phyloP scores from a whole-genome alignment of 2,888 invertebrate genomes.

The Quadroppia sp. region DNA sequence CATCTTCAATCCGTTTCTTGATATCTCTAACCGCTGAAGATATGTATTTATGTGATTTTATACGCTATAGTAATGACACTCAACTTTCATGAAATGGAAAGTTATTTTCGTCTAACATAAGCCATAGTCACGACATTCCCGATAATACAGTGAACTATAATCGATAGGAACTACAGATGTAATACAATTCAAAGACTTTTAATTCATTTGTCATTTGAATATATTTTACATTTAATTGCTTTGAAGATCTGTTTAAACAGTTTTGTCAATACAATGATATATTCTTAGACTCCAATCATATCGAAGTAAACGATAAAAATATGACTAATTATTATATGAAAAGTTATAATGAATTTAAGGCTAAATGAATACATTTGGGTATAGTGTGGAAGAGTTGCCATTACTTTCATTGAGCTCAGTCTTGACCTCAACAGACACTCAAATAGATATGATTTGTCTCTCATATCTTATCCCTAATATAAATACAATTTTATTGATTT shows the following conservation, averaged over 20 bases:
- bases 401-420: conserved; percentile 6
- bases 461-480: conserved; percentile 1
- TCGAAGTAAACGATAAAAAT: neutral
- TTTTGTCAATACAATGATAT: neutral
- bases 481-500: neutral
- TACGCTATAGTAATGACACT: conserved; percentile 14
- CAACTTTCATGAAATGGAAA: conserved; percentile 27
- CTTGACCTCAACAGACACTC: conserved; percentile 7
- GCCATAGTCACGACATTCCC: conserved; percentile 29
- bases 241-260: neutral
- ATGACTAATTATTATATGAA: neutral
- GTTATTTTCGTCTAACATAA: neutral
- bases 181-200: no score
- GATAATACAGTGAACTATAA: conserved; percentile 22
- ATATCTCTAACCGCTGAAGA: no score
- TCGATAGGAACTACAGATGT: neutral
- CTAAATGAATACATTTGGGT: neutral
- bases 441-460: neutral
- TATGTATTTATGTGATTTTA: no score
- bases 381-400: neutral
- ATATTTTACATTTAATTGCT: neutral
- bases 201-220: neutral
- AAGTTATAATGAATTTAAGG: neutral
- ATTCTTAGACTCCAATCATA: no score
- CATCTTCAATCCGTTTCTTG: no score